A percentile compares a stretch with the other conserved stretches of the same genome.
These are phyloP conservation scores for Physeter macrocephalus DNA, from an alignment of 2,113 vertebrate species.

Conservation along the genomic window DNA sequence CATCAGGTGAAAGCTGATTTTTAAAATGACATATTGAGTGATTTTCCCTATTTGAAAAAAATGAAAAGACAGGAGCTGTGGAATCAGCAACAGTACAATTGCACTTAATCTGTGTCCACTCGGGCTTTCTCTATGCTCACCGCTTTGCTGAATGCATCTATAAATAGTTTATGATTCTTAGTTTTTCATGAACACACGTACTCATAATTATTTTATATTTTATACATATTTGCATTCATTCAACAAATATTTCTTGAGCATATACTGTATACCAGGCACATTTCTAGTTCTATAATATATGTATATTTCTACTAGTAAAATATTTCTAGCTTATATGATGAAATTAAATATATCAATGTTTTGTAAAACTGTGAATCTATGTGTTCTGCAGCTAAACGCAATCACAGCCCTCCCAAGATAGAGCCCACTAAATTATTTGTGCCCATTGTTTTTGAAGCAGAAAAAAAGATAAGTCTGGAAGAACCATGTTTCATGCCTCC, in stretches of 20 bases:
- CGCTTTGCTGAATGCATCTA: background rate
- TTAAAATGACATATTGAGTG: slow-evolving; percentile 4
- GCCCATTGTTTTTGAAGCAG: background rate
- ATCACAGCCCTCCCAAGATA: background rate
- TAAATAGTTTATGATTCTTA: background rate
- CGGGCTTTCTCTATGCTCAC: background rate
- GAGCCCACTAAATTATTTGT: background rate
- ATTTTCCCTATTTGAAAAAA: slow-evolving; percentile 1
- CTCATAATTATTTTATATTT: background rate
- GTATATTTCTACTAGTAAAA: background rate
- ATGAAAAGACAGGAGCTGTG: background rate
- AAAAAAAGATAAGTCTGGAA: background rate
- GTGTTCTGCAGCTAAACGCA: background rate
- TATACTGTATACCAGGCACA: background rate
- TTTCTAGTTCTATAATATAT: background rate
- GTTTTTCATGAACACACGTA: background rate
- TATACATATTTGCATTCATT: background rate
- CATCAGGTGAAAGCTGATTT: slow-evolving; percentile 4
- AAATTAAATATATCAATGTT: background rate
- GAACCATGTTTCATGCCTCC: background rate
- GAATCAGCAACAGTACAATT: background rate
- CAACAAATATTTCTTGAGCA: background rate
- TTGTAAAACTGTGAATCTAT: background rate
- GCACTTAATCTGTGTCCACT: background rate
- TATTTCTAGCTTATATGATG: background rate